Evolutionary conservation across 1,140 invertebrate genomes (phyloP).

Genomic region (Sitodiplosis mosellana): DNA sequence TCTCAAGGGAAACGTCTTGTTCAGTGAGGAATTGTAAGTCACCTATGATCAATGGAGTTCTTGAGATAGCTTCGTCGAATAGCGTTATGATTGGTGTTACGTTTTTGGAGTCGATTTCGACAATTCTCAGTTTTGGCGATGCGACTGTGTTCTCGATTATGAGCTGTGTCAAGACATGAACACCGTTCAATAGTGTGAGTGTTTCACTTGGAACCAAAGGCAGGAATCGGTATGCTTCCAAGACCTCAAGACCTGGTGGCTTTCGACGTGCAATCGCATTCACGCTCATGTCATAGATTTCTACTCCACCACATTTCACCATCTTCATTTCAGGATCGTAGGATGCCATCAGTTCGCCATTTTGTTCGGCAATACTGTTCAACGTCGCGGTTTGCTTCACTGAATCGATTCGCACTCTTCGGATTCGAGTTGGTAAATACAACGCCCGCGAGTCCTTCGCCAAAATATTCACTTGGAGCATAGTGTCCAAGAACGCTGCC

Average conservation of each 20-base stretch:
- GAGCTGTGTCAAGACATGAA: conserved; percentile 36
- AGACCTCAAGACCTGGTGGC: conserved; percentile 39
- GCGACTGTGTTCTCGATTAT: conserved; percentile 53
- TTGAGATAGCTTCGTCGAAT: conserved; percentile 34
- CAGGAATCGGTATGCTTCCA: conserved; percentile 60
- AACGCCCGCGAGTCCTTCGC: conserved; percentile 50
- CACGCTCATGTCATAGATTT: conserved; percentile 63
- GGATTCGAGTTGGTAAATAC: conserved; percentile 63
- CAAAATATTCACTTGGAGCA: conserved; percentile 75
- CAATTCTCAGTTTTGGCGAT: conserved; percentile 24
- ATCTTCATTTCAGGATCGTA: conserved; percentile 25
- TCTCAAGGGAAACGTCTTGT: conserved; percentile 29
- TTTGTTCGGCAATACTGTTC: conserved; percentile 16
- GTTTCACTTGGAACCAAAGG: conserved; percentile 31
- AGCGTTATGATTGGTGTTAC: conserved; percentile 27
- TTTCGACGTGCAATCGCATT: conserved; percentile 53
- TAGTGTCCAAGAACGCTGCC: conserved; percentile 83
- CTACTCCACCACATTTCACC: conserved; percentile 46
- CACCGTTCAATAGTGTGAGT: conserved; percentile 18
- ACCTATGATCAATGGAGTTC: conserved; percentile 34
- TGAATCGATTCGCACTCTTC: conserved; percentile 60
- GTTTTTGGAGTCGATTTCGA: conserved; percentile 30
- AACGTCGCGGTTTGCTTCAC: conserved; percentile 36
- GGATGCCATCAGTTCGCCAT: not conserved
- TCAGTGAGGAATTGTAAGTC: conserved; percentile 27